Conservation (phyloP, 1,140 invertebrate genomes). For the Neodiprion pinetum region DNA sequence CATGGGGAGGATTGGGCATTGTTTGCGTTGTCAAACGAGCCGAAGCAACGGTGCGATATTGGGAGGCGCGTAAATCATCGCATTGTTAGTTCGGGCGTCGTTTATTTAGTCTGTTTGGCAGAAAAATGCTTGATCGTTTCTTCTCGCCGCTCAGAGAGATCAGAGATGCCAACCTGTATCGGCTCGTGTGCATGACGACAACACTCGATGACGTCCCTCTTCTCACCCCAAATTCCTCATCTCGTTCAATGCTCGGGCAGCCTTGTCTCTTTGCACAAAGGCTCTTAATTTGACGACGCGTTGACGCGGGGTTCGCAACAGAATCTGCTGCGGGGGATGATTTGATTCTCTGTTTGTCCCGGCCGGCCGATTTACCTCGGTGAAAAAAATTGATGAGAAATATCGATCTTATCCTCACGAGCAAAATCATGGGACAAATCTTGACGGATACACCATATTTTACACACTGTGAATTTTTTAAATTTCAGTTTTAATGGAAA, state of each 20-base stretch:
- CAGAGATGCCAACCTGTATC: not conserved
- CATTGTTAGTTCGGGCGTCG: not conserved
- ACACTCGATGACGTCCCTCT: not conserved
- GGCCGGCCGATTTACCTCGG: not conserved
- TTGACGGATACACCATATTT: too few species aligned
- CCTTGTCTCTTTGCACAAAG: slow-evolving; percentile 34
- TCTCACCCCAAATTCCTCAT: not conserved
- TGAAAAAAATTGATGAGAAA: too few species aligned
- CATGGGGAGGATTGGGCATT: slow-evolving; percentile 25
- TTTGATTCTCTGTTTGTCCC: slow-evolving; percentile 1
- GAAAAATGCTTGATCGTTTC: slow-evolving; percentile 42
- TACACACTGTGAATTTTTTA: too few species aligned
- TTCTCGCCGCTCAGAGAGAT: not conserved
- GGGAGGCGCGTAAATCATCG: not conserved
- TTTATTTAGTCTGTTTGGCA: slow-evolving; percentile 48
- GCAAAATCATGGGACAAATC: too few species aligned
- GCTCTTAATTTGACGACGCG: slow-evolving; percentile 44
- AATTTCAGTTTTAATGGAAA: too few species aligned
- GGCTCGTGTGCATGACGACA: not conserved
- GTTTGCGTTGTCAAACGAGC: slow-evolving; percentile 28
- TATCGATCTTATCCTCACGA: too few species aligned
- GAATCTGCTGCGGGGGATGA: not conserved
- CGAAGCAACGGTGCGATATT: not conserved
- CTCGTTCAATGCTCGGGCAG: not conserved
- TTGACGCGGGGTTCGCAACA: not conserved